Base-by-base conservation (phyloP, 2,888 invertebrate species). In the Tanytarsus gracilentus region DNA sequence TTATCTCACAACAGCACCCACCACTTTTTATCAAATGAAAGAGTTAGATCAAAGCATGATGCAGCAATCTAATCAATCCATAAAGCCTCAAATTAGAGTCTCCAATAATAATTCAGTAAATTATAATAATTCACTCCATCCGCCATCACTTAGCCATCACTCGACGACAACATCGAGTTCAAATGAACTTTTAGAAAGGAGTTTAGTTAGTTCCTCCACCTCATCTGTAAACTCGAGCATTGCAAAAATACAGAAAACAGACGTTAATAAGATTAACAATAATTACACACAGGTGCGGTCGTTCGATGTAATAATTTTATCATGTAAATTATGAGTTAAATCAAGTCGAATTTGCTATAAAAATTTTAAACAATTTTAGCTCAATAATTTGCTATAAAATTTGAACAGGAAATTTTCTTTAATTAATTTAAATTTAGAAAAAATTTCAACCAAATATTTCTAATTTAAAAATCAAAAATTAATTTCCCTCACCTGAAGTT, bases 1-100 rank as follows among this genome's bases (percentile, higher is more conserved):
- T 30, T 60, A 60, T 60, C 50, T 60, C 16, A 60, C 60, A 3
- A 50, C 60, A 23, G 50, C 60, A 26, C 60, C 60, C 2, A 60
- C 60, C 4, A 60, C 60, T n/a, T 50, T 60, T 21, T 60, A 60
- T 29, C 60, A 60, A 60, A 50, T 60, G 60, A 60, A 60, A 30
- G 60, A 60, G 25, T 14, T 60, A 18, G 60, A 60, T 49, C 60
- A 50, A 18, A 60, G 50, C 25, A 50, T 60, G 60, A 60, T 50
- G 60, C 50, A 51, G 6, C n/a, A n/a, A n/a, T n/a, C n/a, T n/a
- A n/a, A n/a, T n/a, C 6, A 26, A 21, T 49, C 49, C 25, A 49
- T 18, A 8, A 58, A 58, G 44, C 58, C 58, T 11, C 44, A 44
- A 58, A 23, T 48, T 25, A 58, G 44, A 30, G 58, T 58, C n/a